Percentiles rank a stretch among this genome's conserved stretches.
These are phyloP conservation scores for Noturus placidus DNA, from an alignment of 2,113 vertebrate genomes.

Conservation along the genomic window DNA sequence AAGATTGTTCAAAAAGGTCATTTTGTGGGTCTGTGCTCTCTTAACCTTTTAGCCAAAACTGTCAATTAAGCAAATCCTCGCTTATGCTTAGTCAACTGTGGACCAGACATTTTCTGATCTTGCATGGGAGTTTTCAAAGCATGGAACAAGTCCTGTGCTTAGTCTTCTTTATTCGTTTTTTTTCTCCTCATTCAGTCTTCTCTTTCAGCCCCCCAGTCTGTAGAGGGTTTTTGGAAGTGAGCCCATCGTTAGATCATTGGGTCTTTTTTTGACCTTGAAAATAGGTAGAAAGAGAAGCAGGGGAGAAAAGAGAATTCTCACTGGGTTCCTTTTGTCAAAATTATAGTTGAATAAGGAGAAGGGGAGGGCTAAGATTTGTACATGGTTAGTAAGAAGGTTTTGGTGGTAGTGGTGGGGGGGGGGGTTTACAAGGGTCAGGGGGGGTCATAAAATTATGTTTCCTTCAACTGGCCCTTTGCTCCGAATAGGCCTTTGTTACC, in stretches of 20 bases:
- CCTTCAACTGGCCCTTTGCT: constrained; percentile 55
- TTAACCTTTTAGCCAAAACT: constrained; percentile 69
- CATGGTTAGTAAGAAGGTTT: constrained; percentile 63
- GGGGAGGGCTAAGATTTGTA: constrained; percentile 57
- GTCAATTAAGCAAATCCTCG: constrained; percentile 72
- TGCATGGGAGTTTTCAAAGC: constrained; percentile 73
- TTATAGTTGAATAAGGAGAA: constrained; percentile 63
- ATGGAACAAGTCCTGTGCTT: constrained; percentile 70
- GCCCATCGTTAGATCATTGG: constrained; percentile 69
- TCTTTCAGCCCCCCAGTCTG: constrained; percentile 57
- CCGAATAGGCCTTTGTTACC: constrained; percentile 69
- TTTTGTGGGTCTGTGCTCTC: constrained; percentile 20
- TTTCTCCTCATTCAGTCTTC: constrained; percentile 71
- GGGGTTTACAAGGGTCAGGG: constrained; percentile 41
- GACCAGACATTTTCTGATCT: constrained; percentile 68
- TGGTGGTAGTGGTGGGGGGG: constrained; percentile 13
- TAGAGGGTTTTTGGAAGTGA: constrained; percentile 65
- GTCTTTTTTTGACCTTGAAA: constrained; percentile 69
- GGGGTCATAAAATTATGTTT: constrained; percentile 62
- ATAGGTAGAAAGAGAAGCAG: constrained; percentile 53
- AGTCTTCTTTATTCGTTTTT: constrained; percentile 59
- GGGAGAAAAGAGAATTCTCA: constrained; percentile 67
- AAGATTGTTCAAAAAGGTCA: constrained; percentile 7
- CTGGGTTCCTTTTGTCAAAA: constrained; percentile 73
- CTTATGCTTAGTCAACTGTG: constrained; percentile 67